Base-by-base conservation (phyloP, 2,797 vertebrate species). In the Pempheris klunzingeri region DNA sequence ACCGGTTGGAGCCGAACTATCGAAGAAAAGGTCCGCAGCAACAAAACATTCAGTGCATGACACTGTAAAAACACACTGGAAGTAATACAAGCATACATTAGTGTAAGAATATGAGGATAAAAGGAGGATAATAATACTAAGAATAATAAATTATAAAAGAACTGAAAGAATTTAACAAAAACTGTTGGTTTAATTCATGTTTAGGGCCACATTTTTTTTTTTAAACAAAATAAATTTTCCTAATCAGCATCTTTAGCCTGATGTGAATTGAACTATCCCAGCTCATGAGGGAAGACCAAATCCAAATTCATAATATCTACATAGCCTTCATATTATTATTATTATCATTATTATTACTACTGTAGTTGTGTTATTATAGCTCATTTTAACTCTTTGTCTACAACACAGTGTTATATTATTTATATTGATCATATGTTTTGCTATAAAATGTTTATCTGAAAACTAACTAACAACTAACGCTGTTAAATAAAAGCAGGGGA, bases 1-100 rank as follows among this genome's bases (percentile, higher is more conserved):
- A n/a, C 81, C 90, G 89, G 63, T 39, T 66, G 47, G 73, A 87
- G 2, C 28, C 43, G 0, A 7, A 22, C 17, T 10, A 26, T 0
- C 0, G 32, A 14, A 26, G 1, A 32, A 62, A 5, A 0, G 11
- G 0, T 60, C 85, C 77, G 49, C 0, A 14, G 3, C 26, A 32
- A 10, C 26, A 6, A n/a, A 15, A 59, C 26, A 32, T 18, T 38
- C 8, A 63, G 15, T 1, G 12, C 18, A 0, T 28, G 30, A 8
- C 18, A 18, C 46, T 38, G 13, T 13, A 46, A 32, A n/a, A 24
- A 20, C 34, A 1, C 5, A 4, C 7, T n/a, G 26, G 5, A 17
- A 34, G 7, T 34, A 13, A 26, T 32, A 14, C 38, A 22, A 57
- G 4, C 12, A 28, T 2, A 55, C 24, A 28, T 26, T 11, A 2